Evolutionary conservation across 2,797 vertebrate species (phyloP), one percentile per base, ranked within the genome.

Genomic region (Ptychadena robeensis): DNA sequence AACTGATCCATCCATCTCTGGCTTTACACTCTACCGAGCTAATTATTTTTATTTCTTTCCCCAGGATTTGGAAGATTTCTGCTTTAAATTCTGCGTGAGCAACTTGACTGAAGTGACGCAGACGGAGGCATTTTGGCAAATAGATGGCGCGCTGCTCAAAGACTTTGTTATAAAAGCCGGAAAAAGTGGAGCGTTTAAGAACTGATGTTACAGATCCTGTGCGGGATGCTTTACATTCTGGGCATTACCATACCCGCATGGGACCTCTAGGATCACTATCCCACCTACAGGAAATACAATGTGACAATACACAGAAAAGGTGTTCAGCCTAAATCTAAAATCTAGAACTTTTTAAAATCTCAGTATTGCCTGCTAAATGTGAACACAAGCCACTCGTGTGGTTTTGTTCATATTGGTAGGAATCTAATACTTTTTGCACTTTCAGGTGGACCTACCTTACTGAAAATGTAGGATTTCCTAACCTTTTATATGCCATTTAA

Each of bases 41-140:
- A 1, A 15, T 12, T 4, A 5, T 37, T 14, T 10, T 34, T 40
- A 4, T 32, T 31, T 4, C 27, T 10, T 34, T 12, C 15, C 22
- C 3, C 87, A 99, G 98, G 97, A 98, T 90, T 95, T 99, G 90
- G 98, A 99, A 88, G 97, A 98, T 86, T 99, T 99, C 93, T 99
- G 98, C 94, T 99, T 99, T 89, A 98, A 96, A 91, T 99, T 99
- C 93, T 99, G 98, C 85, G 93, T 99, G 86, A 97, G 97, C 91
- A 98, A 99, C 91, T 95, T 99, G 94, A 99, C 98, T 0, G 96
- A 95, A 89, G 97, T 99, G 87, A 99, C 97, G 65, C 97, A 99
- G 94, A 99, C 97, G 0, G 73, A 93, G 38, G 96, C 96, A 2
- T 99, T 99, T 92, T 97, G 96, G 97, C 96, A 98, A 91, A 95